These are phyloP conservation scores for Achatina immaculata DNA, from an alignment of 1,140 invertebrate genomes.

Conservation along the genomic window DNA sequence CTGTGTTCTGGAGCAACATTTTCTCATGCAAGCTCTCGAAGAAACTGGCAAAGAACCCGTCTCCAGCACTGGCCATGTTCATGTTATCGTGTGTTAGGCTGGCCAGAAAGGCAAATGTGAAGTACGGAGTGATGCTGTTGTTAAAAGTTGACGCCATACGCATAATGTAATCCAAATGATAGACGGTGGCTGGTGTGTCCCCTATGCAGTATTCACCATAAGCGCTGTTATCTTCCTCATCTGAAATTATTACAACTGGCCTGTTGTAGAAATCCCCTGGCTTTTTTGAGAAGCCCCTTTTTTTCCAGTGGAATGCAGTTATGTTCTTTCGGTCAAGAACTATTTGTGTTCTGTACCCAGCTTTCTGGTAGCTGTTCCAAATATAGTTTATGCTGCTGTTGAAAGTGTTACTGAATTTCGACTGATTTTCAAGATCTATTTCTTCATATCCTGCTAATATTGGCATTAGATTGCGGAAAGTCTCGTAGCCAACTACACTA, in stretches of 20 bases:
- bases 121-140: neutral
- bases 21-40: neutral
- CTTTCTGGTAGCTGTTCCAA: neutral
- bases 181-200: conserved; percentile 16
- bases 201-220: conserved; percentile 23
- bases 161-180: conserved; percentile 29
- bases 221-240: conserved; percentile 30
- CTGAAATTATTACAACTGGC: conserved; percentile 60
- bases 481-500: conserved; percentile 50
- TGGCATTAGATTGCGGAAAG: conserved; percentile 48
- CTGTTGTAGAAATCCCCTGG: conserved; percentile 71
- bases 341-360: neutral
- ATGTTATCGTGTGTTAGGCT: conserved; percentile 57
- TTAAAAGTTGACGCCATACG: conserved; percentile 38
- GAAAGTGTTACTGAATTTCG: neutral
- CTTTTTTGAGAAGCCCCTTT: neutral
- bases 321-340: neutral
- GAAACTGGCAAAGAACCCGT: neutral
- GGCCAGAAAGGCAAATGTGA: conserved; percentile 51
- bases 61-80: conserved; percentile 1
- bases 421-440: neutral
- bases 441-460: conserved; percentile 41
- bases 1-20: conserved; percentile 70
- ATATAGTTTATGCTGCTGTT: neutral
- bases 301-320: neutral